Conservation (phyloP, 2,797 vertebrate species). For the Fringilla coelebs region DNA sequence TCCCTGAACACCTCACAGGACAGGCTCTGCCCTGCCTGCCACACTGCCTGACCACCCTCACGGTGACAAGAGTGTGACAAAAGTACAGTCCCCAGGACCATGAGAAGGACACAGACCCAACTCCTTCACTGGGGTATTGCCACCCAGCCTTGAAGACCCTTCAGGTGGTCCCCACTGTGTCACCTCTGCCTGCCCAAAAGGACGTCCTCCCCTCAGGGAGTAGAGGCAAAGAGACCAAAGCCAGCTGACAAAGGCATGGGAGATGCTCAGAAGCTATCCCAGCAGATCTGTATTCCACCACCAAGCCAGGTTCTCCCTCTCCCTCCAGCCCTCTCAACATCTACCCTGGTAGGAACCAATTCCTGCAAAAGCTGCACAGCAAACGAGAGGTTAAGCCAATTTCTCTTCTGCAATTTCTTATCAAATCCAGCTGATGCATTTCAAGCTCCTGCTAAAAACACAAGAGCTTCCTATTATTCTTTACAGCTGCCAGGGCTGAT, state of each 20-base stretch:
- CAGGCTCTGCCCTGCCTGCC: rapidly evolving
- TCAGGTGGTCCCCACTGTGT: rapidly evolving
- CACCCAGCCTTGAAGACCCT: background rate
- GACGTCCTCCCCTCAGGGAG: background rate
- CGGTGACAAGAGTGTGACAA: rapidly evolving
- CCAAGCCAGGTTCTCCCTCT: background rate
- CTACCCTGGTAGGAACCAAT: background rate
- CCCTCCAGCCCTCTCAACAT: background rate
- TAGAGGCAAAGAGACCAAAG: background rate
- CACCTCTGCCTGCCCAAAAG: background rate
- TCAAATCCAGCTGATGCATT: background rate
- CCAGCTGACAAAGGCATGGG: background rate
- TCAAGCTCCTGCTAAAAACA: background rate
- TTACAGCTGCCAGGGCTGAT: background rate
- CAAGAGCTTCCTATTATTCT: background rate
- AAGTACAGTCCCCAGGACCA: background rate
- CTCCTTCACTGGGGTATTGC: background rate
- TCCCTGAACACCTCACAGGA: background rate
- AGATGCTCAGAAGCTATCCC: background rate
- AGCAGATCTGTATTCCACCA: background rate
- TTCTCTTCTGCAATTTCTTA: background rate
- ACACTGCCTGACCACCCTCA: background rate
- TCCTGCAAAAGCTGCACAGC: background rate
- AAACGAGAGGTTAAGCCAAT: background rate
- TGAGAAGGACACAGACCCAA: background rate